A percentile compares a stretch with the other conserved stretches of the same genome.
These are phyloP conservation scores for Phylloscopus trochiloides DNA, from an alignment of 2,113 vertebrate species.

Conservation along the genomic window DNA sequence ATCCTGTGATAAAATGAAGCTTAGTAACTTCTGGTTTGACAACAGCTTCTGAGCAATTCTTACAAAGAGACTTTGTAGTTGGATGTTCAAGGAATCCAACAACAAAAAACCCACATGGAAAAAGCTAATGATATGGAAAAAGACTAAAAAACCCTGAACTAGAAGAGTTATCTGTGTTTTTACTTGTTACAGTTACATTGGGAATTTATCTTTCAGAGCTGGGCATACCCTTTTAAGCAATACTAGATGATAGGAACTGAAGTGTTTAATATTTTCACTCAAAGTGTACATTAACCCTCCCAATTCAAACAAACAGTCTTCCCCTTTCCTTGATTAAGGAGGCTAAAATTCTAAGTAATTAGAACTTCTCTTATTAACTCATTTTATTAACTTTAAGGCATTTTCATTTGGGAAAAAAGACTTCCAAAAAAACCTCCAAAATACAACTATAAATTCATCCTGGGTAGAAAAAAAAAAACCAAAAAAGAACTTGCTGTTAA, in stretches of 20 bases:
- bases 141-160: neutral
- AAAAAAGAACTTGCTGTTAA: neutral
- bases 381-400: neutral
- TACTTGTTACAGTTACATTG: neutral
- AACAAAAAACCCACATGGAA: neutral
- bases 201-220: neutral
- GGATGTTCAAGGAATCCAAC: neutral
- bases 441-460: neutral
- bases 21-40: neutral
- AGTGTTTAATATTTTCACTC: neutral
- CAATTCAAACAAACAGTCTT: neutral
- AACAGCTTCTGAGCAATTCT: neutral
- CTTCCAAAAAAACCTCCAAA: neutral
- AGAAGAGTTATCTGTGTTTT: neutral
- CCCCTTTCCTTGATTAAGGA: neutral
- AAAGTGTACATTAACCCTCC: neutral
- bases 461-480: neutral
- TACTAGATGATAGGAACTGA: neutral
- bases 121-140: neutral
- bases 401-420: neutral
- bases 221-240: neutral
- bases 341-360: neutral
- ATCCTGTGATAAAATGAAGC: neutral
- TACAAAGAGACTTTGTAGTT: neutral
- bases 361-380: neutral